Evolutionary conservation across 2,797 vertebrate species (phyloP), one percentile per base, ranked within the genome.

Genomic region (Phoxinus dragarum): DNA sequence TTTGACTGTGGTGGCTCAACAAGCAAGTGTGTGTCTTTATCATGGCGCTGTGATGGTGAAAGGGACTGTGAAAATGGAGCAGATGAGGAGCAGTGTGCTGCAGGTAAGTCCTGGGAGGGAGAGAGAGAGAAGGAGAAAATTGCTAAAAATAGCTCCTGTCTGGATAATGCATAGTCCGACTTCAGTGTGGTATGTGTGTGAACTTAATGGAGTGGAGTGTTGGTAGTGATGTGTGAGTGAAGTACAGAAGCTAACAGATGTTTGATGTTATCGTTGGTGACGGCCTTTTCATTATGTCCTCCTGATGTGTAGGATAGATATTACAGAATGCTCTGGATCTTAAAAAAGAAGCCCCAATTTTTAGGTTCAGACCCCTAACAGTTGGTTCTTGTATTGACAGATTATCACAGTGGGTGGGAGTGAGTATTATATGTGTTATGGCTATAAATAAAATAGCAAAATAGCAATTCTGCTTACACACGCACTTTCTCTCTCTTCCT

Each of bases 1-100:
- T 97, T 99, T 17, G 98, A 98, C 93, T 99, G 98, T 71, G 98
- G 98, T 72, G 97, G 96, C 47, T 87, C 92, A 47, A 93, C 94
- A 92, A 97, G 95, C 93, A 98, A 98, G 91, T 99, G 98, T 78
- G 97, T 99, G 89, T 98, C 98, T 0, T 93, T 96, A 31, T 97
- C 97, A 1, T 99, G 98, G 98, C 96, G 95, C 90, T 99, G 98
- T n/a, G 98, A 99, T 16, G 97, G 98, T 0, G 97, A 99, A 92
- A 94, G 93, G 90, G 98, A 99, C 85, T 99, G 98, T 82, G 97
- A 98, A 92, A 98, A 96, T 0, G 97, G 98, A 14, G 93, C 95
- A 0, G 98, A 99, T 1, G 98, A 99, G 88, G 96, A 96, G 47
- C 96, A 96, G 87, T 99, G 98, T 47, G 94, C 96, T 31, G 96